Evolutionary conservation across 2,797 vertebrate species (phyloP).

Genomic region (Meriones psammophilus): DNA sequence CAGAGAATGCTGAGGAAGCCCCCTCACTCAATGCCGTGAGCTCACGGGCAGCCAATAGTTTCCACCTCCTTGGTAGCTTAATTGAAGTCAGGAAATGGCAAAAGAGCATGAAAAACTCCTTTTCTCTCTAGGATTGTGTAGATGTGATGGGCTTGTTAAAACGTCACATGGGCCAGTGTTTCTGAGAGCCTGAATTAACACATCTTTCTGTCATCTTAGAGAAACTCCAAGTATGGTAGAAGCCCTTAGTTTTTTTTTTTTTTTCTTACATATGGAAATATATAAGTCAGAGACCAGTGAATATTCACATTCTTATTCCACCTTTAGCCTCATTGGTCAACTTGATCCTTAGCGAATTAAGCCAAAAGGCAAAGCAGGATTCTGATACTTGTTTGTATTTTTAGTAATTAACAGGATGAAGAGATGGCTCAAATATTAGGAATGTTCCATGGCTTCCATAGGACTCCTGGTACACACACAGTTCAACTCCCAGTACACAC

Average conservation of each 20-base stretch:
- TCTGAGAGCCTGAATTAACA: neutral
- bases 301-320: neutral
- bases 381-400: neutral
- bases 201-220: conserved; percentile 21
- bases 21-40: neutral
- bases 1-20: conserved; percentile 67
- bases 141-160: conserved; percentile 41
- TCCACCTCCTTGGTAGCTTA: conserved; percentile 35
- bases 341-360: conserved; percentile 39
- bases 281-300: conserved; percentile 16
- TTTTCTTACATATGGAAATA: neutral
- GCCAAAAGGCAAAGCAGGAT: conserved; percentile 31
- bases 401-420: neutral
- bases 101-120: neutral
- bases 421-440: neutral
- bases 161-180: neutral
- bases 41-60: neutral
- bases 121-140: conserved; percentile 22
- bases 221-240: conserved; percentile 46
- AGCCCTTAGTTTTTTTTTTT: neutral
- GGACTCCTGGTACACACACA: neutral
- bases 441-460: too few relatives aligned
- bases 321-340: conserved; percentile 43
- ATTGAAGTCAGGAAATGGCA: conserved; percentile 1
- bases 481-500: neutral